phyloP scores from a whole-genome alignment of 1,140 invertebrate species.

The Drosophila setifemur region DNA sequence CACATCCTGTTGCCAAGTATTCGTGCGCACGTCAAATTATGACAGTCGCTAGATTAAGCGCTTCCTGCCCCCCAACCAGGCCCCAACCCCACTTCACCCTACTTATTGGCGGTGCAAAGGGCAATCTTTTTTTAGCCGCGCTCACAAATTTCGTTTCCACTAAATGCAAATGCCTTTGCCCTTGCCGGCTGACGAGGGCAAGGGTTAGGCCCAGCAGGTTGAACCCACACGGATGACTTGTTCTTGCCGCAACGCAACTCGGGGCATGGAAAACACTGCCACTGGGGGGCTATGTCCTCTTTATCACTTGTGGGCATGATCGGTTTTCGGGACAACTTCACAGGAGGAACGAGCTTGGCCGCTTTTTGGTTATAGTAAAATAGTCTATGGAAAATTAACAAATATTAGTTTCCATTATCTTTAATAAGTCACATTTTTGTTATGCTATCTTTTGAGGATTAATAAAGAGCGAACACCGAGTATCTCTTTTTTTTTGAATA shows the following conservation, averaged over 20 bases:
- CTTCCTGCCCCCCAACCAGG: conserved; percentile 20
- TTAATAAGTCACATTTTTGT: no score
- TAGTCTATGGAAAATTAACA: no score
- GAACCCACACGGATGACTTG: conserved; percentile 63
- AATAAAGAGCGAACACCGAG: no score
- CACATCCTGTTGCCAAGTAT: conserved; percentile 27
- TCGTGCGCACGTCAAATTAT: conserved; percentile 65
- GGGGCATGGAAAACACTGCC: conserved; percentile 4
- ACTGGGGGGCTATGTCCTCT: not conserved
- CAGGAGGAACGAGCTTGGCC: no score
- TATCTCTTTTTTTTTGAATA: no score
- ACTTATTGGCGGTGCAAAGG: conserved; percentile 51
- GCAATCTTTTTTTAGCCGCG: conserved; percentile 53
- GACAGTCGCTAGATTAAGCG: conserved; percentile 59
- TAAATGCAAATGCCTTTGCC: conserved; percentile 56
- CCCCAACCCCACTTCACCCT: conserved; percentile 24
- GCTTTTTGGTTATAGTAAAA: no score
- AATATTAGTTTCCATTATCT: no score
- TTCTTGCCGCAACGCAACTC: conserved; percentile 26
- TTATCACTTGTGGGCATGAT: not conserved
- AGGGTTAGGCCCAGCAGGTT: conserved; percentile 31
- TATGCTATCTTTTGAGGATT: no score
- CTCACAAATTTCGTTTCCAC: conserved; percentile 62
- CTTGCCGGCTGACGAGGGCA: conserved; percentile 22
- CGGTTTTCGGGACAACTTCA: no score